These are phyloP conservation scores for Chlorops oryzae DNA, from an alignment of 1,140 invertebrate species.

Conservation along the genomic window DNA sequence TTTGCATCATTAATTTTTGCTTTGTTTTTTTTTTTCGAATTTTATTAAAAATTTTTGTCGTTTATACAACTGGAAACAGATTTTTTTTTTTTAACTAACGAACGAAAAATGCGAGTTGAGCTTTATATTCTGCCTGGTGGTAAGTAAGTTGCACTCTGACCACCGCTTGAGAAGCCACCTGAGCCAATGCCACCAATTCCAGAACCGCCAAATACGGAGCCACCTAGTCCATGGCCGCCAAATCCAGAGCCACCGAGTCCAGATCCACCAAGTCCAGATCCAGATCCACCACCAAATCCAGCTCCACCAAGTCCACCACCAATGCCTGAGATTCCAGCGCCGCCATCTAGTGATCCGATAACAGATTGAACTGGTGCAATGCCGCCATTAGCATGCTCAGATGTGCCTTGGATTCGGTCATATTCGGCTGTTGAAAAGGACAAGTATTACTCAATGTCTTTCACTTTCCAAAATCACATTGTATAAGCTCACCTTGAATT, in stretches of 20 bases:
- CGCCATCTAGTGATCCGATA: conserved; percentile 13
- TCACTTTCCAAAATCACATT: background rate
- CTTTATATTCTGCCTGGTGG: no score
- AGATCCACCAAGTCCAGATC: conserved; percentile 3
- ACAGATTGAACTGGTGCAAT: conserved; percentile 15
- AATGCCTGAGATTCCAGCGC: background rate
- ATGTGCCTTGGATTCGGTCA: conserved; percentile 15
- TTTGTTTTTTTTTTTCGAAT: no score
- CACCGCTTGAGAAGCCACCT: no score
- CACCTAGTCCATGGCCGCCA: background rate
- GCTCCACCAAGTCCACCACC: background rate
- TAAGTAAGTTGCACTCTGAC: no score
- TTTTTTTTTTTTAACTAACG: no score
- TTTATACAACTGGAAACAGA: no score
- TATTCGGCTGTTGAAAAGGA: conserved; percentile 12
- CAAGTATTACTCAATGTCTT: background rate
- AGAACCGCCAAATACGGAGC: background rate
- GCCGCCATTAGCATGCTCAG: conserved; percentile 14
- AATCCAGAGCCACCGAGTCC: conserved; percentile 1
- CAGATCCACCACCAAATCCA: background rate
- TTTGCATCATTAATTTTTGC: no score
- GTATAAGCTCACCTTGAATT: conserved; percentile 19
- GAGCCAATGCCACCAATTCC: conserved; percentile 2
- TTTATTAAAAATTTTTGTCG: no score
- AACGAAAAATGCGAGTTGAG: no score